Base-by-base conservation (phyloP, 2,113 vertebrate genomes). In the Chunga burmeisteri region DNA sequence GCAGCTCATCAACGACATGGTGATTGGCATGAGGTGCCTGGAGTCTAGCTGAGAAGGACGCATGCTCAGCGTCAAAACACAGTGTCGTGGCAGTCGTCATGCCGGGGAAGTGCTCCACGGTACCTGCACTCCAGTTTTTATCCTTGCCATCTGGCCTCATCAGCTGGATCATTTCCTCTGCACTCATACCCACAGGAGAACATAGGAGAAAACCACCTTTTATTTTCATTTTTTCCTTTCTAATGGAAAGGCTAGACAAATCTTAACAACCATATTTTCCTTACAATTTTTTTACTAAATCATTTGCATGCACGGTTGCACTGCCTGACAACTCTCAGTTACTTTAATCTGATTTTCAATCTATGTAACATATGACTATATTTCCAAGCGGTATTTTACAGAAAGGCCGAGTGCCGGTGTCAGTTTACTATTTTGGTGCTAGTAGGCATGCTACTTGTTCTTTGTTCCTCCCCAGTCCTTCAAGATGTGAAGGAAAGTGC, bases 231-330 rank as follows among this genome's bases (percentile, higher is more conserved):
- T 82, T 94, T 74, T 49, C n/a, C 27, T 74, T 72, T 49, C 56
- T 68, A 65, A 77, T 56, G 25, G 70, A 83, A 93, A 84, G 15
- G 10, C 7, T 65, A 82, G 52, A 29, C 19, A 75, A 86, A 56
- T 40, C 58, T 16, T 73, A 49, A 90, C 40, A 42, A 47, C 7
- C 0, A 0, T 38, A 19, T 70, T 86, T 80, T 86, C 49, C 49
- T 70, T 62, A 40, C 5, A 16, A 5, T 27, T 79, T 70, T 88
- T 92, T 17, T 63, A 38, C 36, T 58, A 68, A 86, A 30, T 32
- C 29, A 6, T 63, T 74, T 38, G 14, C 49, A n/a, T 26, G 30
- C 15, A 21, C 34, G 50, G 21, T 2, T 20, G 7, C 0, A 0
- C 40, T 80, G 23, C 36, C 36, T 82, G 30, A 75, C 56, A 49